Percentiles rank a stretch among this genome's conserved stretches.
Conservation (phyloP, 1,140 invertebrate genomes). For the Oryctes rhinoceros region DNA sequence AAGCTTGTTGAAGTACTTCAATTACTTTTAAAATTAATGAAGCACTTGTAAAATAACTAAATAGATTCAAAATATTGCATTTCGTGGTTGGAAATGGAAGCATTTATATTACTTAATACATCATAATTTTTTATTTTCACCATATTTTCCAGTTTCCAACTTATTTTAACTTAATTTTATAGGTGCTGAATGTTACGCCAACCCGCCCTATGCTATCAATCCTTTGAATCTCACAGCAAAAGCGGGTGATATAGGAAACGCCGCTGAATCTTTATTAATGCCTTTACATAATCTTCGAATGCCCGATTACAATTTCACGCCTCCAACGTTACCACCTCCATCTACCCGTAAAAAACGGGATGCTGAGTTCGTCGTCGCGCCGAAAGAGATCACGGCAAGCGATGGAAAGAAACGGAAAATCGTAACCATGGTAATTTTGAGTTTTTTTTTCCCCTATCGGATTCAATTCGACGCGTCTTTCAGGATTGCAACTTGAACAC, state of each 20-base stretch:
- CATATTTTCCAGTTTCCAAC: too few relatives aligned
- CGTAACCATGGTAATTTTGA: slow-evolving; percentile 74
- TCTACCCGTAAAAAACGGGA: slow-evolving; percentile 66
- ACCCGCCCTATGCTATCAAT: slow-evolving; percentile 16
- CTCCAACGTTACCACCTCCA: not conserved
- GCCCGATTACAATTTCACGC: slow-evolving; percentile 20
- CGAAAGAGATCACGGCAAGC: slow-evolving; percentile 61
- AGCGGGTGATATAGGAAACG: not conserved
- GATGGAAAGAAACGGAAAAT: slow-evolving; percentile 70
- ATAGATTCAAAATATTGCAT: too few relatives aligned
- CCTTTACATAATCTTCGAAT: not conserved
- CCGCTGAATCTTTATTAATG: slow-evolving; percentile 11
- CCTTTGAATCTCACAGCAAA: slow-evolving; percentile 9
- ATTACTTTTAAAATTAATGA: too few relatives aligned
- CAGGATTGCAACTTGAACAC: slow-evolving; percentile 82
- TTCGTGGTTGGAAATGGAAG: too few relatives aligned
- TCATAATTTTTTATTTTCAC: too few relatives aligned
- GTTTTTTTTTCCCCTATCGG: not conserved
- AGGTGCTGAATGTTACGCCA: slow-evolving; percentile 16
- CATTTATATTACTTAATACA: too few relatives aligned
- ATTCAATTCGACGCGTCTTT: slow-evolving; percentile 16
- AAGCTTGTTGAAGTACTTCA: too few relatives aligned
- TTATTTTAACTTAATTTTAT: not conserved
- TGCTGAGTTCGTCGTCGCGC: slow-evolving; percentile 75
- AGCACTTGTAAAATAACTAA: too few relatives aligned